These are phyloP conservation scores for Ophion obscuratus DNA, from an alignment of 2,888 invertebrate species.

Conservation along the genomic window DNA sequence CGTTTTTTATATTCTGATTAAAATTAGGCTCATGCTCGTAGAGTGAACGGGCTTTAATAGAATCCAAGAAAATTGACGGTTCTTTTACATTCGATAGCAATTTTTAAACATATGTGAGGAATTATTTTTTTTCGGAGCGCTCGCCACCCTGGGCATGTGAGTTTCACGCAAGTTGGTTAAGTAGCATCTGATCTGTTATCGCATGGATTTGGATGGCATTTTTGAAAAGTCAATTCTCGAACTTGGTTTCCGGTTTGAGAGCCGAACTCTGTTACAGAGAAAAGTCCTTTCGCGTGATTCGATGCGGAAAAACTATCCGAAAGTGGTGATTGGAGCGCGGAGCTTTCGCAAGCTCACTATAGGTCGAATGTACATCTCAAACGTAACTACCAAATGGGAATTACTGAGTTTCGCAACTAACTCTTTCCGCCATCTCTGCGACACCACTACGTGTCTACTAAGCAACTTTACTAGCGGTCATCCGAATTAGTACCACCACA, in stretches of 20 bases:
- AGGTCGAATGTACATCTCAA: conserved; percentile 10
- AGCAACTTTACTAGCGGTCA: conserved; percentile 63
- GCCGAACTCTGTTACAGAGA: conserved; percentile 18
- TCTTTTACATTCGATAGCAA: neutral
- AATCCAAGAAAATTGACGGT: neutral
- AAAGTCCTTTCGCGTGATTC: conserved; percentile 21
- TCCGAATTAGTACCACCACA: conserved; percentile 48
- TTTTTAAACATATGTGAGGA: neutral
- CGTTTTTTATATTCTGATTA: neutral
- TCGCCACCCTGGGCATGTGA: neutral
- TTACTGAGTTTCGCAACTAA: conserved; percentile 64
- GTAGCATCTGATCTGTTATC: neutral
- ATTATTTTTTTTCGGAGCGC: neutral
- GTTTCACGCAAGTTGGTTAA: neutral
- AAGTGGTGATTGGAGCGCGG: conserved; percentile 36
- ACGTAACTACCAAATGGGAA: conserved; percentile 50
- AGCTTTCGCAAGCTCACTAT: conserved; percentile 29
- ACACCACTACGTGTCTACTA: conserved; percentile 23
- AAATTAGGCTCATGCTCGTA: neutral
- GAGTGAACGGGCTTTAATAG: neutral
- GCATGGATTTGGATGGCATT: neutral
- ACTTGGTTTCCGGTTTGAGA: conserved; percentile 30
- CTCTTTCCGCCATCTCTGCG: conserved; percentile 36
- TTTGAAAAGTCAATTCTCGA: neutral
- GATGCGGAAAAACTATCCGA: conserved; percentile 20